phyloP scores from a whole-genome alignment of 2,888 invertebrate species.

The Drosophila koepferae region DNA sequence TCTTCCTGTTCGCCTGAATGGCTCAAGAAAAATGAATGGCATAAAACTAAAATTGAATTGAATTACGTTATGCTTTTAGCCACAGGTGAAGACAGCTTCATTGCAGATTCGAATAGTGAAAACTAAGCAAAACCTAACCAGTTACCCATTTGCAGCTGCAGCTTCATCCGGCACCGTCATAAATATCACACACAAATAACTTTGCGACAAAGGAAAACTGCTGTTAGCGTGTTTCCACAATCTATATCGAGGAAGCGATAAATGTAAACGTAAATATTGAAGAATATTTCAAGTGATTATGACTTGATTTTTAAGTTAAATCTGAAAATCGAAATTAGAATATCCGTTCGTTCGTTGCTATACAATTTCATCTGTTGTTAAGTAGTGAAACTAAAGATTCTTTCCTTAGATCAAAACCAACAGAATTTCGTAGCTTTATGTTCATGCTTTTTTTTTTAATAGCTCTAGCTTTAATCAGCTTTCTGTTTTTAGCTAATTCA shows the following conservation, averaged over 20 bases:
- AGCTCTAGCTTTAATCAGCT: background rate
- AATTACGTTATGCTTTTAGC: constrained; percentile 64
- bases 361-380: background rate
- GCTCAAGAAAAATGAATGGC: constrained; percentile 34
- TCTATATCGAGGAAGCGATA: background rate
- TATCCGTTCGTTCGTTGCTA: accelerated
- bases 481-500: background rate
- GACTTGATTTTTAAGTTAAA: background rate
- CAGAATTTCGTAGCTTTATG: background rate
- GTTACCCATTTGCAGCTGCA: constrained; percentile 3
- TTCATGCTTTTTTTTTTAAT: no score
- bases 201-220: constrained; percentile 7
- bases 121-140: constrained; percentile 30
- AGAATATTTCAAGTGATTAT: background rate
- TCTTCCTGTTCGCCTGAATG: constrained; percentile 20
- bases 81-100: constrained; percentile 42
- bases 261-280: background rate
- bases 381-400: background rate
- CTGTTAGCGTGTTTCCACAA: constrained; percentile 1
- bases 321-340: background rate
- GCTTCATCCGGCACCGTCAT: constrained; percentile 20
- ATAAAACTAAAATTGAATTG: constrained; percentile 53
- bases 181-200: constrained; percentile 29
- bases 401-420: background rate
- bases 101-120: constrained; percentile 18